Evolutionary conservation across 1,140 invertebrate genomes (phyloP).

Genomic region (Drosophila lini): DNA sequence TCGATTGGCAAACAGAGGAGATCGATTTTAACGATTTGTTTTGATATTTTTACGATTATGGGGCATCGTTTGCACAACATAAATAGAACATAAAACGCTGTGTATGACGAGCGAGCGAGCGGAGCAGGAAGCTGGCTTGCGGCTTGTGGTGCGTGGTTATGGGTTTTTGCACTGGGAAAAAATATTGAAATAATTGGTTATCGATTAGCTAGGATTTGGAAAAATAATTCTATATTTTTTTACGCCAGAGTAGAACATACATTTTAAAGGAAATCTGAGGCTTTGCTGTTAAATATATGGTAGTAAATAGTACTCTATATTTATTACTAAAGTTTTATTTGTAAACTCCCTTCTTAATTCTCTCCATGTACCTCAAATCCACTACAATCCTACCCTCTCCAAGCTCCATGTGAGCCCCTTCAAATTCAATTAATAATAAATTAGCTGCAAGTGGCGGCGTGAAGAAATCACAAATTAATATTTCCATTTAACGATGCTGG

Average conservation of each 20-base stretch:
- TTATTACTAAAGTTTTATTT: too few relatives aligned
- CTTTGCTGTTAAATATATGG: too few relatives aligned
- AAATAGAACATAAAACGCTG: conserved; percentile 84
- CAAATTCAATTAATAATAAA: conserved; percentile 81
- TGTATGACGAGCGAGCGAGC: conserved; percentile 49
- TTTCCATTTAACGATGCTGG: conserved; percentile 58
- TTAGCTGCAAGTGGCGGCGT: conserved; percentile 65
- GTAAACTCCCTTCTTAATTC: background rate
- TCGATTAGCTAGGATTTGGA: background rate
- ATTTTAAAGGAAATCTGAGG: too few relatives aligned
- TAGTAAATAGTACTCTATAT: too few relatives aligned
- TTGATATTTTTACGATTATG: conserved; percentile 85
- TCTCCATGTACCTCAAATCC: background rate
- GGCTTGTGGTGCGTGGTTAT: conserved; percentile 13
- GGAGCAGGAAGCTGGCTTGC: conserved; percentile 21
- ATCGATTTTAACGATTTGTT: conserved; percentile 85
- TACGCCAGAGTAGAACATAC: background rate
- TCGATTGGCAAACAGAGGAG: conserved; percentile 61
- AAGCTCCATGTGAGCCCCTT: conserved; percentile 15
- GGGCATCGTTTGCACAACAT: conserved; percentile 84
- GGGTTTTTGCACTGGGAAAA: conserved; percentile 1
- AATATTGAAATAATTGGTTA: background rate
- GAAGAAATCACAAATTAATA: conserved; percentile 76
- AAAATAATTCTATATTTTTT: background rate
- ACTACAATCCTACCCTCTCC: background rate